Base-by-base conservation (phyloP, 2,113 vertebrate species). In the Leucoraja erinaceus region DNA sequence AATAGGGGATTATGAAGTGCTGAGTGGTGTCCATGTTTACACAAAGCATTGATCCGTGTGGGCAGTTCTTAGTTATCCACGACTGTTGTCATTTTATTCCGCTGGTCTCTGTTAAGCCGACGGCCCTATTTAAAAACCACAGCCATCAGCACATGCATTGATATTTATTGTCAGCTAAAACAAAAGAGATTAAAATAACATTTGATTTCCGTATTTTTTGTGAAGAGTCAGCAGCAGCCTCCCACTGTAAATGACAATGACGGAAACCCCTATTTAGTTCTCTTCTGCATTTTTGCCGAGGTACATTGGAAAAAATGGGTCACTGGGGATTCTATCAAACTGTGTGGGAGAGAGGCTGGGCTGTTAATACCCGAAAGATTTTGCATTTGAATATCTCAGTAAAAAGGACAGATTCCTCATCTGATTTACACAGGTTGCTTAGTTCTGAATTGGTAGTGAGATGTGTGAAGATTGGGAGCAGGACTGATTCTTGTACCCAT, bases 1-100 rank as follows among this genome's bases (percentile, higher is more conserved):
- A 88, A 72, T 72, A 33, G 68, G 38, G 90, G 90, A 91, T 91
- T 91, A 91, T 91, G 90, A 91, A 91, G 33, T 74, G 90, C 90
- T 91, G 90, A 91, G 90, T 68, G 59, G 90, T 91, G 12, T 72
- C 68, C 33, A 25, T 91, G 68, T 91, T 38, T 91, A 72, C 63
- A 31, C 31, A 90, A 90, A 90, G 66, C 38, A 1, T 91, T 91
- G 68, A 72, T 54, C 33, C 25, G 38, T 74, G 47, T 91, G 90
- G 90, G 72, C 68, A 91, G 68, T 66, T 72, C 90, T 91, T 47
- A 11, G 90, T 74, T 18, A 18, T 54, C 68, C 25, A 68, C 11
- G 54, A 38, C 90, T 91, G 4, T 91, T 91, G 90, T 91, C 66
- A 54, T 72, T 54, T 86, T 74, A 25, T 72, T 68, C 90, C 33